Base-by-base conservation (phyloP, 35 echinoderm and acorn worm genomes). In the Strongylocentrotus purpuratus region DNA sequence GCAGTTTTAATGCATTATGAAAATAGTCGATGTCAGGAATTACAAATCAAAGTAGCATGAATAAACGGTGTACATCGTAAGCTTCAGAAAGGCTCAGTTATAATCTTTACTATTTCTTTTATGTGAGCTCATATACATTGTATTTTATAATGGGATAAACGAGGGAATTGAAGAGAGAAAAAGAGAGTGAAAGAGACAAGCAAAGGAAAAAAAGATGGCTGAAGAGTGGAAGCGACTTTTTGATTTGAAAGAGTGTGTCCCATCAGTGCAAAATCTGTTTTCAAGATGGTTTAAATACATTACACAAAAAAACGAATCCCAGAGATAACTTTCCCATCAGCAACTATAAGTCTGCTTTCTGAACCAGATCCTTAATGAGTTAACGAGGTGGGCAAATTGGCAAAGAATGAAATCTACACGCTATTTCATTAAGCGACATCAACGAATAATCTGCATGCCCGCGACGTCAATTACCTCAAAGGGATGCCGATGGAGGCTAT, bases 341-440 rank as follows among this genome's bases (percentile, higher is more conserved):
- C 5, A 89, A 89, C 87, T 89, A 33, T 46, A 33, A 89, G 87
- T 22, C 45, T 89, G 87, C 45, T 41, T 33, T 46, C 32, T 45
- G 11, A 17, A 28, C 45, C 33, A 89, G 33, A 46, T 33, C 87
- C 87, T 33, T 89, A 89, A 89, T 89, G 87, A 89, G 87, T 89
- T 89, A 89, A 89, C 33, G 87, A 89, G 87, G 87, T 45, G 13
- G 87, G 87, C 87, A 89, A 89, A 89, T 89, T 89, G 87, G 87
- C 87, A 89, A 89, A 89, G 87, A 89, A 89, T 89, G 87, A 89
- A 89, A 89, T 45, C 87, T 33, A 89, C 87, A 89, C 33, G 87
- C 32, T 46, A 89, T 89, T 89, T 89, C 87, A 89, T 89, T 89
- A 89, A 33, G 87, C 32, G 87, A 46, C 87, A 89, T 89, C 87